Conservation (phyloP, 2,888 invertebrate species). For the Nemotelus pantherinus region DNA sequence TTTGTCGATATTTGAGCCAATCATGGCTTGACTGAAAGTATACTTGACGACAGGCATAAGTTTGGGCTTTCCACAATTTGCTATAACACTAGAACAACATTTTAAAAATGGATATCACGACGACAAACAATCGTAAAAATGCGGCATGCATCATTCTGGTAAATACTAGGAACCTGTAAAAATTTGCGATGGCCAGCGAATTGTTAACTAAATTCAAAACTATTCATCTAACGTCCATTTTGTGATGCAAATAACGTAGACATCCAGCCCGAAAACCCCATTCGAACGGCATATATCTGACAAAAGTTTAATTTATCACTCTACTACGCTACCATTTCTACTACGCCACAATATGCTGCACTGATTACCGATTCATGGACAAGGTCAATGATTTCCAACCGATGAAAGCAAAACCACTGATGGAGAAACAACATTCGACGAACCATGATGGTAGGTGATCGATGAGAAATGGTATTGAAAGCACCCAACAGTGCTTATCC, state of each 20-base stretch:
- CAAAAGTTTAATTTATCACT: conserved; percentile 20
- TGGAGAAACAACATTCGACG: neutral
- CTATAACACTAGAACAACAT: too few relatives aligned
- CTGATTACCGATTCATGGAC: neutral
- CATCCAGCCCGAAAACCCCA: conserved; percentile 12
- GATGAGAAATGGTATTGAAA: neutral
- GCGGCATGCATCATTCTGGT: too few relatives aligned
- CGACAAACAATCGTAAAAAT: too few relatives aligned
- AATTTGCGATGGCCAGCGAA: too few relatives aligned
- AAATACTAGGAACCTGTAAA: too few relatives aligned
- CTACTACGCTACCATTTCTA: neutral
- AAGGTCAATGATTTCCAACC: conserved; percentile 17
- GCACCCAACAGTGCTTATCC: neutral
- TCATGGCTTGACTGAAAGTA: too few relatives aligned
- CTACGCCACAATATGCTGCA: neutral
- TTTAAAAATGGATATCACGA: too few relatives aligned
- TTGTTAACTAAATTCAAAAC: too few relatives aligned
- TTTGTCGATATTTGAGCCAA: too few relatives aligned
- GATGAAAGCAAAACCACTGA: neutral
- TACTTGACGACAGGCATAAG: too few relatives aligned
- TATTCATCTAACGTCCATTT: neutral
- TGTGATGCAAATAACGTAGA: neutral
- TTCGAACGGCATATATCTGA: conserved; percentile 26
- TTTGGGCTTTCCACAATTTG: too few relatives aligned
- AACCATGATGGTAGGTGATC: neutral